Evolutionary conservation across 2,797 vertebrate genomes (phyloP).

Genomic region (Spatula clypeata): DNA sequence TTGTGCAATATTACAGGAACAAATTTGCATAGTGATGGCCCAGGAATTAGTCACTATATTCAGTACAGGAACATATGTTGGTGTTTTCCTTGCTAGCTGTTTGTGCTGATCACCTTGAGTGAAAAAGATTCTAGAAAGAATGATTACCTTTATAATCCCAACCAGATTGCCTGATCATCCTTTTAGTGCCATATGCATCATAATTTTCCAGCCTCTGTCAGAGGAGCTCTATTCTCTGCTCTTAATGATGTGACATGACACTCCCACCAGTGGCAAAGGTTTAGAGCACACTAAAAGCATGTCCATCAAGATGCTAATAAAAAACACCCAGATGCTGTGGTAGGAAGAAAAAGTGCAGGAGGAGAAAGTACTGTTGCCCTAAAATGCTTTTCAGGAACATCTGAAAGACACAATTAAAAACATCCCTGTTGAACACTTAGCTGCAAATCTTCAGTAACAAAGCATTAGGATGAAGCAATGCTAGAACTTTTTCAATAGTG

Average conservation of each 20-base stretch:
- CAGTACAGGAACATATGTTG: neutral
- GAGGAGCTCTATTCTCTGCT: neutral
- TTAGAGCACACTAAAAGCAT: neutral
- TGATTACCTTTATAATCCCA: neutral
- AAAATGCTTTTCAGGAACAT: neutral
- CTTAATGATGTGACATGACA: neutral
- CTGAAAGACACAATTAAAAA: neutral
- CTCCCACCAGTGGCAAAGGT: neutral
- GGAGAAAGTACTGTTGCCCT: neutral
- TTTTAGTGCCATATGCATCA: neutral
- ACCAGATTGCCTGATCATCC: neutral
- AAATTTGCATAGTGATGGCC: accelerated
- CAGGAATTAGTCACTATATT: neutral
- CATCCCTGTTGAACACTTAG: neutral
- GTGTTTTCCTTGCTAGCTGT: neutral
- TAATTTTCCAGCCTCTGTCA: neutral
- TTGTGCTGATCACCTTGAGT: neutral
- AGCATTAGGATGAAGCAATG: neutral
- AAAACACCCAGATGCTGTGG: neutral
- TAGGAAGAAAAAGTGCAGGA: neutral
- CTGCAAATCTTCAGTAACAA: neutral
- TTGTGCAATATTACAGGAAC: neutral
- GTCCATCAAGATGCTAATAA: neutral
- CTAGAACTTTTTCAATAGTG: neutral
- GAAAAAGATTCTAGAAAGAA: neutral